A percentile compares a stretch with the other conserved stretches of the same genome.
Conservation (phyloP, 2,888 invertebrate species). For the Netelia melanura region DNA sequence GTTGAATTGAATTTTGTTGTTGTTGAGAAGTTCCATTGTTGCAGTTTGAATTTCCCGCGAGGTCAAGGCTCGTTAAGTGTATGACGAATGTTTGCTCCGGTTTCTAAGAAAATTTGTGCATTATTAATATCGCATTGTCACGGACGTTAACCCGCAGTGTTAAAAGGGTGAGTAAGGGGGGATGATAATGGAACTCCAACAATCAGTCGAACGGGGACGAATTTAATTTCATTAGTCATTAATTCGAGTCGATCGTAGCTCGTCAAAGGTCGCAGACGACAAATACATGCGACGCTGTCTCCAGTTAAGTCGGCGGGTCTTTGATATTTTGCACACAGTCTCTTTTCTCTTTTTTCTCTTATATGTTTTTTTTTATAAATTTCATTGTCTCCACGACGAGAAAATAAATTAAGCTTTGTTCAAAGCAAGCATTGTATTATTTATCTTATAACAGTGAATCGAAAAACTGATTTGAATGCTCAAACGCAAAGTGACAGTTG, state of each 20-base stretch:
- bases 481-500: neutral
- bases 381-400: no score
- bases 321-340: neutral
- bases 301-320: neutral
- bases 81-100: neutral
- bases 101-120: neutral
- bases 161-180: neutral
- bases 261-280: slow-evolving; percentile 24
- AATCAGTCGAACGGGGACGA: slow-evolving; percentile 48
- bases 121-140: neutral
- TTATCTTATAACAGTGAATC: neutral
- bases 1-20: neutral
- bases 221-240: slow-evolving; percentile 59
- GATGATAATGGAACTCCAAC: slow-evolving; percentile 35
- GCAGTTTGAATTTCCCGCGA: neutral
- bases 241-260: slow-evolving; percentile 48
- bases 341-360: neutral
- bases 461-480: neutral
- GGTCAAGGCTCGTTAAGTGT: neutral
- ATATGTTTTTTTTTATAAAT: no score
- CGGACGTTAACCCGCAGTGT: slow-evolving; percentile 42
- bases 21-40: neutral
- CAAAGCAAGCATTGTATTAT: neutral
- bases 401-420: no score
- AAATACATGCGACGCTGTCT: slow-evolving; percentile 22